Conservation (phyloP, 2,888 invertebrate genomes). For the Euplagia quadripunctaria region DNA sequence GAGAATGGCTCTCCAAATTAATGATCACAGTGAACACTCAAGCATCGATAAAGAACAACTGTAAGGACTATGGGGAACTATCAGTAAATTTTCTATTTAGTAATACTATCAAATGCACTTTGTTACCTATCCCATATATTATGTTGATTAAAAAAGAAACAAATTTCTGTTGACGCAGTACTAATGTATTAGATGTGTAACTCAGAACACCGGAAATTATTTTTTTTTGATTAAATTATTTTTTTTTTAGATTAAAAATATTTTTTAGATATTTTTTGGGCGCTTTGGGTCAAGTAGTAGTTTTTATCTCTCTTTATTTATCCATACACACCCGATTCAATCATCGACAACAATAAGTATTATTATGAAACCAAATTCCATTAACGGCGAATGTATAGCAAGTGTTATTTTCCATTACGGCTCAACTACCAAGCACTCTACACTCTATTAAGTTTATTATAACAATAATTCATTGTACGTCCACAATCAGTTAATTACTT, state of each 20-base stretch:
- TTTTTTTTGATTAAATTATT: no score
- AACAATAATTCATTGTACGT: slow-evolving; percentile 55
- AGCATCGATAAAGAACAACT: not conserved
- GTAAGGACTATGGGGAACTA: not conserved
- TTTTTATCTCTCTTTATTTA: not conserved
- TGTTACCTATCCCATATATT: not conserved
- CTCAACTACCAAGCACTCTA: slow-evolving; percentile 45
- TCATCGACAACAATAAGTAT: not conserved
- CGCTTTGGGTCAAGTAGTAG: not conserved
- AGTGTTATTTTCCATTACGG: slow-evolving; percentile 44
- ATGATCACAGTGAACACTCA: not conserved
- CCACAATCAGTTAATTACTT: slow-evolving; percentile 62
- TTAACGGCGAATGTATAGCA: slow-evolving; percentile 6
- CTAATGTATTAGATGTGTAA: no score
- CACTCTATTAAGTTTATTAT: slow-evolving; percentile 53
- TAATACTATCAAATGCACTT: not conserved
- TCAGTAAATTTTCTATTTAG: not conserved
- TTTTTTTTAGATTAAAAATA: no score
- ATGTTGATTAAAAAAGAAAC: not conserved
- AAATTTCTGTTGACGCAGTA: no score
- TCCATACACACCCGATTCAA: not conserved
- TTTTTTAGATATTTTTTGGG: no score
- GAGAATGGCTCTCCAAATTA: not conserved
- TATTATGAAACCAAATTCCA: not conserved
- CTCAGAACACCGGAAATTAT: no score